phyloP scores from a whole-genome alignment of 2,888 invertebrate species.

The Salpingus planirostris region DNA sequence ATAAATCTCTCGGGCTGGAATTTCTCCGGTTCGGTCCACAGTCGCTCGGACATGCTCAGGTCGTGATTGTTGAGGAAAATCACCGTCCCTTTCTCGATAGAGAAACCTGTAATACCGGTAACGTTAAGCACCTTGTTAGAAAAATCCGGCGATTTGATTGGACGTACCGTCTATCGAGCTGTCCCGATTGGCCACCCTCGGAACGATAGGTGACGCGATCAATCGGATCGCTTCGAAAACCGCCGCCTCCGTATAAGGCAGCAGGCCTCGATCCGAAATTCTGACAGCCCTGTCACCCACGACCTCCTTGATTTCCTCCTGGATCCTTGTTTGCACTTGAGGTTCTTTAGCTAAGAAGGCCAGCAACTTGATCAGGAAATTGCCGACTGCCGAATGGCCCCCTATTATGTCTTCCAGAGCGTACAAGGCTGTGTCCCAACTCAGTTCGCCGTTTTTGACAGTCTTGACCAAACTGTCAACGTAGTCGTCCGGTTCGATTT shows the following conservation, averaged over 20 bases:
- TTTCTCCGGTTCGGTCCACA: constrained; percentile 52
- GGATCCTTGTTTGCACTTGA: constrained; percentile 47
- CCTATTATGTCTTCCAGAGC: constrained; percentile 43
- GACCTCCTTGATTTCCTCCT: constrained; percentile 46
- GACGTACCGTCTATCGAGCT: constrained; percentile 50
- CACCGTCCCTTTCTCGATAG: constrained; percentile 52
- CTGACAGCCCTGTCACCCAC: constrained; percentile 29
- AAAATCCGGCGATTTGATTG: background rate
- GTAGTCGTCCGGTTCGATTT: constrained; percentile 44
- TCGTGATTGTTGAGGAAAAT: constrained; percentile 61
- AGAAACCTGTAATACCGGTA: constrained; percentile 48
- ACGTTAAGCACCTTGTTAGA: background rate
- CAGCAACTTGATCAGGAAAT: constrained; percentile 51
- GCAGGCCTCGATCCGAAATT: constrained; percentile 40
- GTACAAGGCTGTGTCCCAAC: constrained; percentile 48
- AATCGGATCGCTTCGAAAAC: constrained; percentile 54
- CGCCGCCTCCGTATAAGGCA: constrained; percentile 54
- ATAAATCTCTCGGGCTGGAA: constrained; percentile 57
- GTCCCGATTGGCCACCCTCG: constrained; percentile 55
- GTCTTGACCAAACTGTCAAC: constrained; percentile 50
- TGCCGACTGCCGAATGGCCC: constrained; percentile 57
- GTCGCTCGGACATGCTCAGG: constrained; percentile 51
- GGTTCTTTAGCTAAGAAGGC: constrained; percentile 47
- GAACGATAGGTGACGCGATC: constrained; percentile 59
- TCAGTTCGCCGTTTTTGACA: constrained; percentile 42